A percentile compares a stretch with the other conserved stretches of the same genome.
Evolutionary conservation across 2,888 invertebrate genomes (phyloP).

Genomic region (Melipona beecheii): DNA sequence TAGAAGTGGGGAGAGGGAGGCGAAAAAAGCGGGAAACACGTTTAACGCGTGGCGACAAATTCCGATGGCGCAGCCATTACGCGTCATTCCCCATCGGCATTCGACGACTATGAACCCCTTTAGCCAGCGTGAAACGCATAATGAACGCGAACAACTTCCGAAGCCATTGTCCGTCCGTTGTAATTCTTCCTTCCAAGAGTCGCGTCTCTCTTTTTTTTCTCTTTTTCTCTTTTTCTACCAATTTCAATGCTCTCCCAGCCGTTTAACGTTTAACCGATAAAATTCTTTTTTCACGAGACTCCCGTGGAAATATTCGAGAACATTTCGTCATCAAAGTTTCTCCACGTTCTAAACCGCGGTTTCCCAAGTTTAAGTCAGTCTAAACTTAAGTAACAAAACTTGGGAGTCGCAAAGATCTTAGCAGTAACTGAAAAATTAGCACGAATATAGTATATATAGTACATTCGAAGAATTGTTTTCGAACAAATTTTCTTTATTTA

Average conservation of each 20-base stretch:
- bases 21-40: slow-evolving; percentile 57
- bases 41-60: slow-evolving; percentile 63
- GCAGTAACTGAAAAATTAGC: no score
- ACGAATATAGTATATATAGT: no score
- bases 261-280: neutral
- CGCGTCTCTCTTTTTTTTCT: neutral
- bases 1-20: neutral
- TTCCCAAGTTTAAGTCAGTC: no score
- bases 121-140: slow-evolving; percentile 25
- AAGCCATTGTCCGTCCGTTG: slow-evolving; percentile 11
- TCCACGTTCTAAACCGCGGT: no score
- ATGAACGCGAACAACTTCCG: slow-evolving; percentile 35
- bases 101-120: slow-evolving; percentile 47
- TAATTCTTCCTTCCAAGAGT: slow-evolving; percentile 15
- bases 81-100: slow-evolving; percentile 46
- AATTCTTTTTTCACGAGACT: slow-evolving; percentile 1
- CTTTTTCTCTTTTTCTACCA: neutral
- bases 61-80: slow-evolving; percentile 53
- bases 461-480: no score
- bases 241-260: neutral
- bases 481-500: no score
- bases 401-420: no score
- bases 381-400: no score
- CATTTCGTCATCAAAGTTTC: neutral
- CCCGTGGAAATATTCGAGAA: no score